Conservation (phyloP, 2,797 vertebrate species). For the Fundulus diaphanus region DNA sequence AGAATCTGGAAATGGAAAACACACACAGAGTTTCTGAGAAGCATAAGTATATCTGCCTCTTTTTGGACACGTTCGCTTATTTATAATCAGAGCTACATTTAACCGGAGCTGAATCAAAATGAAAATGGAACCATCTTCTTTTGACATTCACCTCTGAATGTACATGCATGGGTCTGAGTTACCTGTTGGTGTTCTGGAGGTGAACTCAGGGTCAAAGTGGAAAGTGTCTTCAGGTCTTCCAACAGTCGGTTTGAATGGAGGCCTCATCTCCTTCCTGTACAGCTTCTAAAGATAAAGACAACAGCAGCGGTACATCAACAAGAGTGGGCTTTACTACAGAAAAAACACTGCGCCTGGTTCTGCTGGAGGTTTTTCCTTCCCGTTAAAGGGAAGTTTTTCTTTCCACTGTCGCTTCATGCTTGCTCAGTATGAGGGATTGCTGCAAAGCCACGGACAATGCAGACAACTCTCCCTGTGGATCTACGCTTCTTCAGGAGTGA, state of each 20-base stretch:
- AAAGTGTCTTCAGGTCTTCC: slow-evolving; percentile 97
- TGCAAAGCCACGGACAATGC: no score
- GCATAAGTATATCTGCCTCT: not conserved
- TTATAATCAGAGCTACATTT: not conserved
- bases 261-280: slow-evolving; percentile 91
- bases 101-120: not conserved
- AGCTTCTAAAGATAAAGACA: slow-evolving; percentile 82
- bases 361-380: no score
- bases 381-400: no score
- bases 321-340: slow-evolving; percentile 5
- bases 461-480: no score
- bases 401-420: no score
- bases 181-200: slow-evolving; percentile 94
- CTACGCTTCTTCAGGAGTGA: no score
- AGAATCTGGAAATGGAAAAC: slow-evolving; percentile 83
- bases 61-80: not conserved
- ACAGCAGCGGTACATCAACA: not conserved
- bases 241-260: slow-evolving; percentile 94
- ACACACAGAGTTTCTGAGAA: not conserved
- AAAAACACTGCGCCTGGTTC: no score
- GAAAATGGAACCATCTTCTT: not conserved
- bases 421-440: no score
- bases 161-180: not conserved
- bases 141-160: not conserved
- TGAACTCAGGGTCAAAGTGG: slow-evolving; percentile 98